Evolutionary conservation across 2,797 vertebrate genomes (phyloP), one percentile per base, ranked within the genome.

Genomic region (Micropoecilia bifurca): DNA sequence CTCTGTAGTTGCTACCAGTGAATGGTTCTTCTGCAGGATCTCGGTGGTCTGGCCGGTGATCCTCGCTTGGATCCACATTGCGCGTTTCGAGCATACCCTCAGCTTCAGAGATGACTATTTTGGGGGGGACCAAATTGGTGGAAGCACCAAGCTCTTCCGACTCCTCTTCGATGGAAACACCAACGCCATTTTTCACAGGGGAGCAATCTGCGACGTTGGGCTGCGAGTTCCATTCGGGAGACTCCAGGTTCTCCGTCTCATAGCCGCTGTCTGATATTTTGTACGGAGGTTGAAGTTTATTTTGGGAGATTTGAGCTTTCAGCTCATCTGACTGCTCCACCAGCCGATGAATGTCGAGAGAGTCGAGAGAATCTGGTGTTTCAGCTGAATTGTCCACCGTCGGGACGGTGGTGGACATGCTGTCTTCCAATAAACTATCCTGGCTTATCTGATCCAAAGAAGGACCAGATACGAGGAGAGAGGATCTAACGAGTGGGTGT

Each of bases 241-340:
- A 99, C 89, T 99, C 99, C 78, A 99, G 88, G 93, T 99, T 99
- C 94, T 99, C 99, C 0, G 99, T 99, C 94, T 99, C 99, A 6
- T 99, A 99, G 30, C 99, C 99, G 1, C 99, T 99, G 87, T 99
- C 99, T 1, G 97, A 97, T 30, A 98, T 97, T 92, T 98, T 99
- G 92, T 98, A 98, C 0, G 97, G 97, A 13, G 97, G 97, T 83
- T 97, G 86, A 83, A 96, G 97, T 78, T 98, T 98, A 93, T 96
- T 95, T 53, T 95, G 93, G 41, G 93, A 85, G 22, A 83, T 86
- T 41, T 90, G 87, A 73, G 80, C 79, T 43, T 79, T 90, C 6
- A 95, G 94, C 46, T 95, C 87, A 20, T 96, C 96, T 4, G 94
- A 92, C 25, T 96, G 95, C 13, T 95, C 97, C 18, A 96, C 93